phyloP scores from a whole-genome alignment of 2,797 vertebrate genomes.

The Channallabes apus region DNA sequence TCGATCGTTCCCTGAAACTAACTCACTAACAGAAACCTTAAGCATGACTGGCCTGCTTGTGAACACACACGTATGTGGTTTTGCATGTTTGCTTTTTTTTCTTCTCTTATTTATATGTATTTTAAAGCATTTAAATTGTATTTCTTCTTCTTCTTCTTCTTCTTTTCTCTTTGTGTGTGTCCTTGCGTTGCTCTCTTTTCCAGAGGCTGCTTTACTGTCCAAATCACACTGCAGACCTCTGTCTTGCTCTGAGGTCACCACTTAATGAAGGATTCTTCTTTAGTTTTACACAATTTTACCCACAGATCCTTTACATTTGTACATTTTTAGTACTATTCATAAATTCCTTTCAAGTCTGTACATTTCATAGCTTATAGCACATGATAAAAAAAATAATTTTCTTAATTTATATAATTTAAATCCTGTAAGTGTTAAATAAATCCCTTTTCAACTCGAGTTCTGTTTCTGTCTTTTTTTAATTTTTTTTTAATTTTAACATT shows the following conservation, averaged over 20 bases:
- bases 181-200: constrained; percentile 81
- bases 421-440: constrained; percentile 89
- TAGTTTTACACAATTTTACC: constrained; percentile 54
- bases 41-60: not conserved
- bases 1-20: constrained; percentile 2
- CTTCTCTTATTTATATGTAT: constrained; percentile 55
- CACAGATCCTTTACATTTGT: constrained; percentile 24
- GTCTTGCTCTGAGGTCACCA: constrained; percentile 67
- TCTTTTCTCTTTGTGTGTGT: constrained; percentile 63
- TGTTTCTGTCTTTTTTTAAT: constrained; percentile 76
- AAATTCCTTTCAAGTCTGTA: constrained; percentile 77
- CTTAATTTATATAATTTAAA: constrained; percentile 85
- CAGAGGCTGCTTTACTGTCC: constrained; percentile 82
- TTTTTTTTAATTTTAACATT: not conserved
- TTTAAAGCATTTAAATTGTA: constrained; percentile 40
- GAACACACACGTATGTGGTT: not conserved
- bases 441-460: constrained; percentile 71
- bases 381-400: constrained; percentile 68
- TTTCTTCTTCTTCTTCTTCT: constrained; percentile 41
- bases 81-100: constrained; percentile 27
- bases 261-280: constrained; percentile 38
- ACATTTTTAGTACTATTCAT: constrained; percentile 60
- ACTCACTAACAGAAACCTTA: constrained; percentile 53
- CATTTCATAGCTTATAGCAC: constrained; percentile 76
- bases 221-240: constrained; percentile 81